Conservation (phyloP, 2,797 vertebrate species). For the Picus viridis region DNA sequence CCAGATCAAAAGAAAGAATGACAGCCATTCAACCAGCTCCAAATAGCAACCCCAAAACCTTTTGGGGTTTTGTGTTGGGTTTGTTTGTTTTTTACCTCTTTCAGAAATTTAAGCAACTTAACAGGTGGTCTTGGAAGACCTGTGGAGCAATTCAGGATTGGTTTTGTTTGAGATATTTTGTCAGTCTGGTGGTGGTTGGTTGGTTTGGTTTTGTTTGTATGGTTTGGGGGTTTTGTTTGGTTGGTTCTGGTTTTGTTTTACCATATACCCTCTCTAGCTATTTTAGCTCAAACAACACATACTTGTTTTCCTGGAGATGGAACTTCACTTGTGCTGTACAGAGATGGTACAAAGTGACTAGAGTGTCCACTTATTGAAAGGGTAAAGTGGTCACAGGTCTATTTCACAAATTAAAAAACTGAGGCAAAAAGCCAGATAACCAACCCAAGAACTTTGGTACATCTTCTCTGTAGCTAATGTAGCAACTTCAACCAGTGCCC, state of each 20-base stretch:
- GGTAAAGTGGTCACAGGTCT: neutral
- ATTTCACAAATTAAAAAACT: neutral
- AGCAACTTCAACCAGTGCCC: neutral
- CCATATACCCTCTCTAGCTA: neutral
- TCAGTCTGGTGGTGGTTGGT: no score
- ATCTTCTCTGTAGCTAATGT: neutral
- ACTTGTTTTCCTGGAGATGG: neutral
- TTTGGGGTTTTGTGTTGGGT: neutral
- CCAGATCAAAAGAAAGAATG: neutral
- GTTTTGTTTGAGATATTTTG: neutral
- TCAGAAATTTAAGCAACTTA: neutral
- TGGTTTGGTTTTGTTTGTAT: no score
- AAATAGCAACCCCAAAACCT: neutral
- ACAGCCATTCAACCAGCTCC: neutral
- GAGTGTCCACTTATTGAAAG: neutral
- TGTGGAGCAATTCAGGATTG: conserved; percentile 27
- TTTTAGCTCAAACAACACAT: neutral
- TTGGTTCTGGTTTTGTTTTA: neutral
- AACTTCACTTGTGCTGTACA: neutral
- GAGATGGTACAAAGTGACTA: neutral
- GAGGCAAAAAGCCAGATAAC: neutral
- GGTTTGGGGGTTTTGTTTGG: no score
- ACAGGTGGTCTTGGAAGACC: neutral
- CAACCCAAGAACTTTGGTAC: neutral
- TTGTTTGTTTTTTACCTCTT: neutral